Conservation (phyloP, 1,140 invertebrate genomes). For the Drosophila saltans region DNA sequence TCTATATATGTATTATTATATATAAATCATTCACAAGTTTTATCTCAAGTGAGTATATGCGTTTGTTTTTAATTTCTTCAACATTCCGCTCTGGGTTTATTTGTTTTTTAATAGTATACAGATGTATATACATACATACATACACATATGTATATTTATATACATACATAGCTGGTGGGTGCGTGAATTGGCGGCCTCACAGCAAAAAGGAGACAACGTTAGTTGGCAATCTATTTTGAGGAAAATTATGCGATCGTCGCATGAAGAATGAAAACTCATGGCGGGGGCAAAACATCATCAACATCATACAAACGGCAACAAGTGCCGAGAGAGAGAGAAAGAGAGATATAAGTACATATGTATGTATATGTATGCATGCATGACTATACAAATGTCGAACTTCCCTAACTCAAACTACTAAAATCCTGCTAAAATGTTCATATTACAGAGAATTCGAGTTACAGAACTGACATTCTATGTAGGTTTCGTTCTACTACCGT, state of each 20-base stretch:
- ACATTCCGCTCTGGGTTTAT: constrained; percentile 6
- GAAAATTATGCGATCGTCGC: constrained; percentile 11
- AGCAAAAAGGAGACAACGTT: not conserved
- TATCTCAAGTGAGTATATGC: not conserved
- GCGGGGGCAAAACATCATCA: constrained; percentile 7
- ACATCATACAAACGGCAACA: constrained; percentile 31
- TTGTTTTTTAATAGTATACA: not conserved
- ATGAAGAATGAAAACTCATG: constrained; percentile 2
- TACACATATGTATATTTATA: not conserved
- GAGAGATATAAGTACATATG: too few relatives aligned
- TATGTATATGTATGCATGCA: too few relatives aligned
- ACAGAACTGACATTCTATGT: too few relatives aligned
- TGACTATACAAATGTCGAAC: too few relatives aligned
- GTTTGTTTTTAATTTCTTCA: constrained; percentile 2
- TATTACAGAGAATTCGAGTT: too few relatives aligned
- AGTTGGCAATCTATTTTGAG: constrained; percentile 5
- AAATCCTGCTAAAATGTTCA: too few relatives aligned
- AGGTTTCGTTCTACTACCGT: too few relatives aligned
- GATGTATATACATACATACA: not conserved
- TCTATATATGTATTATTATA: not conserved
- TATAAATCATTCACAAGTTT: constrained; percentile 8
- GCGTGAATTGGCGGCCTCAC: not conserved
- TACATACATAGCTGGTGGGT: not conserved
- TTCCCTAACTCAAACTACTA: too few relatives aligned
- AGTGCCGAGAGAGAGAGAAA: constrained; percentile 38